Base-by-base conservation (phyloP, 2,888 invertebrate genomes). In the Eilema caniola region DNA sequence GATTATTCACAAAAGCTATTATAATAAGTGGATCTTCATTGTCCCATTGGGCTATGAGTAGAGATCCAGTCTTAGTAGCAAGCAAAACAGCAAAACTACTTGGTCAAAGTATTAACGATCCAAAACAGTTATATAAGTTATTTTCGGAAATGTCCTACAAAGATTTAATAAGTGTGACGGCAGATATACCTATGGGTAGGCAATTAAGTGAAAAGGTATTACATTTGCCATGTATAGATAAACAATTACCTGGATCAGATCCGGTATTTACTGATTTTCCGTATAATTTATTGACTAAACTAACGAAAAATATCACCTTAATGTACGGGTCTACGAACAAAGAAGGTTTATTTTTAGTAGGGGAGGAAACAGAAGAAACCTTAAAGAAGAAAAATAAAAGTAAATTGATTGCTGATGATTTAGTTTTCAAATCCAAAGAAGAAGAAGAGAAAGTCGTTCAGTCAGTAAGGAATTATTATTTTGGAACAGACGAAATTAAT, bases 1-100 rank as follows among this genome's bases (percentile, higher is more conserved):
- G 91, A 11, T 77, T 95, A 5, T 93, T 93, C 63, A 83, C 92
- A 11, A 90, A 83, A 83, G 94, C 89, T 1, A 93, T 95, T 41
- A 75, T 93, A n/a, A 92, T 92, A 71, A 94, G 94, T 73, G 95
- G 95, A 14, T 89, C 92, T 0, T 85, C 92, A 1, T 65, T 90
- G 60, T 78, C 92, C 0, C 90, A 83, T 78, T 95, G 93, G 93
- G 86, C 91, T 4, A 76, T 93, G 3, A 90, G 91, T 67, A 88
- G 90, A 73, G 79, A 92, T 14, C 94, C 95, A 1, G 67, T 94
- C 10, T 83, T 82, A 82, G 74, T 86, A 14, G 93, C 94, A 14
- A 90, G 90, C 72, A 81, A 90, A 2, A 70, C 92, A 64, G 89
- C 91, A 1, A 89, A 91, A 82, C 77, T 83, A 7, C 73, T 93